Percentiles rank a stretch among this genome's conserved stretches.
Evolutionary conservation across 2,888 invertebrate species (phyloP).

Genomic region (Marasmarcha lunaedactyla): DNA sequence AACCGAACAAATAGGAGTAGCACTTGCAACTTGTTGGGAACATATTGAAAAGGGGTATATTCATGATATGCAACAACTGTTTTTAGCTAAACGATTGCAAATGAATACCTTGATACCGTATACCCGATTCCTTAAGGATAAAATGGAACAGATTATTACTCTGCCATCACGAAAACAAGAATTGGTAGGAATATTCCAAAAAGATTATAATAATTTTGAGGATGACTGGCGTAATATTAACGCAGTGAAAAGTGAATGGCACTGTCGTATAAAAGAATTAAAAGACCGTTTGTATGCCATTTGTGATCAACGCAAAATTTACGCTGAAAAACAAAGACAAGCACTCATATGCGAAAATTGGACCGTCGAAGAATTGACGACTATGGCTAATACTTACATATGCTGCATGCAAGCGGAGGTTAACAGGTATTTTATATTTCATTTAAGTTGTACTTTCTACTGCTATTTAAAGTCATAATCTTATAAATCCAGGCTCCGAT

Average conservation of each 20-base stretch:
- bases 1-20: slow-evolving; percentile 32
- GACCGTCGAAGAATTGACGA: slow-evolving; percentile 63
- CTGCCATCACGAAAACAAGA: slow-evolving; percentile 71
- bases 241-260: slow-evolving; percentile 73
- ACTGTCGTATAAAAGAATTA: slow-evolving; percentile 65
- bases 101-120: slow-evolving; percentile 70
- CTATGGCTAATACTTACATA: slow-evolving; percentile 66
- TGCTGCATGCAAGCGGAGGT: slow-evolving; percentile 72
- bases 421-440: slow-evolving; percentile 56
- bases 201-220: slow-evolving; percentile 70
- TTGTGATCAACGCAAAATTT: slow-evolving; percentile 66
- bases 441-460: no score
- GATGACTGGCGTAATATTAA: slow-evolving; percentile 67
- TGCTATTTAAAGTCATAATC: no score
- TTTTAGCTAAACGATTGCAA: slow-evolving; percentile 68
- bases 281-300: slow-evolving; percentile 63
- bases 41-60: slow-evolving; percentile 59
- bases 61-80: slow-evolving; percentile 63
- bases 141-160: slow-evolving; percentile 65
- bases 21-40: slow-evolving; percentile 64
- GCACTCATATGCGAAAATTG: slow-evolving; percentile 68
- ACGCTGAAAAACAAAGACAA: slow-evolving; percentile 63
- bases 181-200: slow-evolving; percentile 68
- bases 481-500: no score
- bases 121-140: slow-evolving; percentile 57